A percentile compares a stretch with the other conserved stretches of the same genome.
phyloP scores from a whole-genome alignment of 1,140 invertebrate species.

The Aporrectodea caliginosa region DNA sequence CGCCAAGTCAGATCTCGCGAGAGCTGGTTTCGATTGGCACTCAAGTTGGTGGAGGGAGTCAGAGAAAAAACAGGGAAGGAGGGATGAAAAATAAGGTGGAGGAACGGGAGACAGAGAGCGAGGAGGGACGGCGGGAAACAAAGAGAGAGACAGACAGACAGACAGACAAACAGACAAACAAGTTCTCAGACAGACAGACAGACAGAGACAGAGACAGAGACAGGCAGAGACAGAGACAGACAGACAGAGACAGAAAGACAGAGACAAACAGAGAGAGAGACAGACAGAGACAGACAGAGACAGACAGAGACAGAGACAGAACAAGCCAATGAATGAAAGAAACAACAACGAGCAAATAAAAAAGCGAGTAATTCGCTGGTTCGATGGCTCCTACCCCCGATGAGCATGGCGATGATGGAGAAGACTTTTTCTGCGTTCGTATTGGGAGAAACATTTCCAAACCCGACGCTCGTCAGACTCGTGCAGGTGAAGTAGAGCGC shows the following conservation, averaged over 20 bases:
- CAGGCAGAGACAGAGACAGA: background rate
- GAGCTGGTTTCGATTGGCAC: no score
- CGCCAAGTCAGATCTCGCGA: no score
- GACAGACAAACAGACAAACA: background rate
- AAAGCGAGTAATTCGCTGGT: background rate
- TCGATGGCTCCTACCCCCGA: conserved; percentile 93
- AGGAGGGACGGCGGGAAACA: no score
- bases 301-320: background rate
- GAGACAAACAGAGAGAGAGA: background rate
- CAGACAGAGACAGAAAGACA: background rate
- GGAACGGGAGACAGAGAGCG: no score
- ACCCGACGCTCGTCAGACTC: conserved; percentile 90
- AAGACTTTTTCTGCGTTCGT: conserved; percentile 86
- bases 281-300: background rate
- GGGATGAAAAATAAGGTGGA: no score
- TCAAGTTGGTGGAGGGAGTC: no score
- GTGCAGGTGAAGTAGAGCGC: conserved; percentile 94
- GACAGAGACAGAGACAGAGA: background rate
- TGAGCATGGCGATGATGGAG: conserved; percentile 88
- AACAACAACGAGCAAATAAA: background rate
- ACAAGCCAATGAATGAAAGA: background rate
- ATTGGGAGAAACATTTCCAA: conserved; percentile 94
- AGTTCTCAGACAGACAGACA: background rate
- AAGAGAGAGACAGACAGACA: background rate
- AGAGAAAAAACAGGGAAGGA: no score